Base-by-base conservation (phyloP, 2,113 vertebrate genomes). In the Gymnorhina tibicen region DNA sequence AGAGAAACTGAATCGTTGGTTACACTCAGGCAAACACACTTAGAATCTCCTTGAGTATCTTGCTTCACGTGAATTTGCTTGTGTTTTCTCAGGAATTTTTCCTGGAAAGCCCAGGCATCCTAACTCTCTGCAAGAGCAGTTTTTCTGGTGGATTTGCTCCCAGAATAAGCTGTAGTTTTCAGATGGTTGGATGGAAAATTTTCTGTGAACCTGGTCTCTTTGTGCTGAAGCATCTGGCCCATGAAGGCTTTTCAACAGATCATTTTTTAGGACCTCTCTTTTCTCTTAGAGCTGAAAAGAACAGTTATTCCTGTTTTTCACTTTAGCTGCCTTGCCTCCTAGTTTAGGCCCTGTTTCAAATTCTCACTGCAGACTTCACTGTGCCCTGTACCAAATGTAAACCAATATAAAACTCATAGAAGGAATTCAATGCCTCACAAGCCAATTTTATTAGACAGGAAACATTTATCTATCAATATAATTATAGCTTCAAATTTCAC, bases 111-210 rank as follows among this genome's bases (percentile, higher is more conserved):
- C 53, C 75, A 74, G 30, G 17, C 27, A 50, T 70, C 59, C 37
- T 84, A 67, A 67, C 27, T n/a, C 53, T 47, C 74, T 92, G 44
- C 18, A 86, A 83, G 27, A 66, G 70, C 6, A 14, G 13, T 49
- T 53, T 73, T 82, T 58, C n/a, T 86, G 32, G 52, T 80, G 82
- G 92, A 94, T 90, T 87, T 93, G 9, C 41, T 95, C 79, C 79
- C 75, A 93, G 72, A 93, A 90, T 42, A 86, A 88, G 35, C 44
- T 91, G 78, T 21, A 92, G 59, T 74, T 96, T 94, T 94, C 58
- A 92, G 47, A 72, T 64, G 44, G 16, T 35, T 84, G 59, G 18
- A 73, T 84, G 91, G 94, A 96, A 97, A 95, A 35, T 78, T 88
- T 88, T 62, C 42, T 78, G 67, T 80, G 79, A 86, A 84, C 75